phyloP scores from a whole-genome alignment of 1,140 invertebrate genomes.

The Vanessa atalanta region DNA sequence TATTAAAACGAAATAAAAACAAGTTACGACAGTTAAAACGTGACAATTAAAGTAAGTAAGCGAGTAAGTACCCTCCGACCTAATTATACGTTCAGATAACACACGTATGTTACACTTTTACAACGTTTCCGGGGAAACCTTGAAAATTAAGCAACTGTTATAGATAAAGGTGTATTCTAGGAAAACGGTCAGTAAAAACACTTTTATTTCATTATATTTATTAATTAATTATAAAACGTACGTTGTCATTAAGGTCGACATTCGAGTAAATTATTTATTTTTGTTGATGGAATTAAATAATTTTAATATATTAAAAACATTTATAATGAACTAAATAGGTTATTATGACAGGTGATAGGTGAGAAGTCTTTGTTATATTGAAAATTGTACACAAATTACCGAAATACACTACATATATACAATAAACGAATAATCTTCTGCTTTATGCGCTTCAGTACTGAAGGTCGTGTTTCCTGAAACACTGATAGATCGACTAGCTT shows the following conservation, averaged over 20 bases:
- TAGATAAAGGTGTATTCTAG: neutral
- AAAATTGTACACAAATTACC: too few relatives aligned
- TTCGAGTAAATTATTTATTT: too few relatives aligned
- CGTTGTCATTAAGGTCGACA: neutral
- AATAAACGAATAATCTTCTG: too few relatives aligned
- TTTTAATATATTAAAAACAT: too few relatives aligned
- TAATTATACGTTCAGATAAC: slow-evolving; percentile 23
- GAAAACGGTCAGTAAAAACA: neutral
- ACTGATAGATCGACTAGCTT: too few relatives aligned
- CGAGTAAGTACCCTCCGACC: slow-evolving; percentile 12
- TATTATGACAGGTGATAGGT: too few relatives aligned
- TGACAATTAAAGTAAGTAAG: slow-evolving; percentile 14
- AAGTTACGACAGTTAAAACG: slow-evolving; percentile 13
- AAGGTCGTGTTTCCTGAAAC: too few relatives aligned
- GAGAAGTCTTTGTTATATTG: too few relatives aligned
- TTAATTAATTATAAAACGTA: neutral
- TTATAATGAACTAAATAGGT: too few relatives aligned
- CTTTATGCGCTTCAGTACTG: too few relatives aligned
- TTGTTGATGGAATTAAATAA: too few relatives aligned
- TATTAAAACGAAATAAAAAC: neutral
- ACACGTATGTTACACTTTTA: slow-evolving; percentile 12
- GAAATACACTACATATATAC: too few relatives aligned
- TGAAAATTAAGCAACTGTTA: slow-evolving; percentile 15
- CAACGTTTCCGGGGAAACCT: neutral
- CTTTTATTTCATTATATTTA: neutral